Conservation (phyloP, 2,113 vertebrate species). For the Zosterops borbonicus region DNA sequence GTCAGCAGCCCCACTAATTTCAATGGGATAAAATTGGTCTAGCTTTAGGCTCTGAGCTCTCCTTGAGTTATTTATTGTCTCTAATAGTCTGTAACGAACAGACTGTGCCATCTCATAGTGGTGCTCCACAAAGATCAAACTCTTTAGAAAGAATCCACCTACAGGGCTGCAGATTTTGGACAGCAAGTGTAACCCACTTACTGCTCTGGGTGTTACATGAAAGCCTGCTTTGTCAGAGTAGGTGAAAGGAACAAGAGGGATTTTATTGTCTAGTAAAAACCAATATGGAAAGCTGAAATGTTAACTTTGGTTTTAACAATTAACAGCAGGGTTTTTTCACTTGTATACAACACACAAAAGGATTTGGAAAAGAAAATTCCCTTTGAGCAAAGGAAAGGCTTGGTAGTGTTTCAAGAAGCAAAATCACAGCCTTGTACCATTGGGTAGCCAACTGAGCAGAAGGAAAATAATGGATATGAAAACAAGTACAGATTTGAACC, state of each 20-base stretch:
- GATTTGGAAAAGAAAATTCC: neutral
- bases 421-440: neutral
- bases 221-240: neutral
- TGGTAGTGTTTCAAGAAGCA: neutral
- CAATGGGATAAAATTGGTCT: neutral
- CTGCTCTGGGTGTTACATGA: neutral
- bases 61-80: neutral
- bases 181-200: neutral
- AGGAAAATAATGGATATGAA: neutral
- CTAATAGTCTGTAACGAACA: neutral
- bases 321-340: neutral
- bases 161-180: neutral
- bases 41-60: neutral
- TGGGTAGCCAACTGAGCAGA: neutral
- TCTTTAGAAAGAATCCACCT: conserved; percentile 39
- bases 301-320: neutral
- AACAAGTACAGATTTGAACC: neutral
- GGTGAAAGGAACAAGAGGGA: neutral
- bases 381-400: neutral
- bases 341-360: neutral
- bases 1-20: neutral
- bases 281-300: neutral
- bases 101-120: neutral
- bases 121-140: conserved; percentile 30
- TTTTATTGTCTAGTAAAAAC: conserved; percentile 1